phyloP scores from a whole-genome alignment of 2,888 invertebrate genomes.

The Eupithecia subfuscata region DNA sequence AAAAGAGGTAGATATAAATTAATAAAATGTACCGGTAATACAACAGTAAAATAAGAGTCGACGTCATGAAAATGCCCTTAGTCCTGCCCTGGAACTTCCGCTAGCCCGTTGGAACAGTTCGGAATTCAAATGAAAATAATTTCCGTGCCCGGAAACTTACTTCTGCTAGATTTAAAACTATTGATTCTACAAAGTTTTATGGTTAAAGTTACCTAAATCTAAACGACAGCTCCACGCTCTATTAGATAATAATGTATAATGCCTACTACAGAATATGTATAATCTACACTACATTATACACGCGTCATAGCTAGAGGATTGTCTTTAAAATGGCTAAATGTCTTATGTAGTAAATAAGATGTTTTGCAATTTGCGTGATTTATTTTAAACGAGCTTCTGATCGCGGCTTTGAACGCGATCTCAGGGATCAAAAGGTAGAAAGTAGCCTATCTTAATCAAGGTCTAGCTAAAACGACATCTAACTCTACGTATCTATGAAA shows the following conservation, averaged over 20 bases:
- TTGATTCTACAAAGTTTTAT: not conserved
- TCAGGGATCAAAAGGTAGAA: no score
- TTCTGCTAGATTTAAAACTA: not conserved
- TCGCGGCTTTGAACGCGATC: no score
- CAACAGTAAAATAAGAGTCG: not conserved
- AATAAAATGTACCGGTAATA: not conserved
- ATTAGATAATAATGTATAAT: no score
- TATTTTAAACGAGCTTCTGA: not conserved
- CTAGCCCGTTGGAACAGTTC: not conserved
- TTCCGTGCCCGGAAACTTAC: not conserved
- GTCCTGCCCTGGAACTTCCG: not conserved
- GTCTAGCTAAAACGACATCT: no score
- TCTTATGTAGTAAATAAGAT: no score
- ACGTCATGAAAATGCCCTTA: not conserved
- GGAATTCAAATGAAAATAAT: not conserved
- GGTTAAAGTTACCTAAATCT: no score
- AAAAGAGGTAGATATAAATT: not conserved
- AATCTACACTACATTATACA: no score
- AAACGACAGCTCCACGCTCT: not conserved
- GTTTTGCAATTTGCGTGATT: not conserved
- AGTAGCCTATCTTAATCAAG: no score
- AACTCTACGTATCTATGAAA: no score
- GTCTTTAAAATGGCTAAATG: not conserved
- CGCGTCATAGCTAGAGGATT: no score
- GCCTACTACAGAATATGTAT: no score